These are phyloP conservation scores for Cyclopterus lumpus DNA, from an alignment of 2,797 vertebrate species.

Conservation along the genomic window DNA sequence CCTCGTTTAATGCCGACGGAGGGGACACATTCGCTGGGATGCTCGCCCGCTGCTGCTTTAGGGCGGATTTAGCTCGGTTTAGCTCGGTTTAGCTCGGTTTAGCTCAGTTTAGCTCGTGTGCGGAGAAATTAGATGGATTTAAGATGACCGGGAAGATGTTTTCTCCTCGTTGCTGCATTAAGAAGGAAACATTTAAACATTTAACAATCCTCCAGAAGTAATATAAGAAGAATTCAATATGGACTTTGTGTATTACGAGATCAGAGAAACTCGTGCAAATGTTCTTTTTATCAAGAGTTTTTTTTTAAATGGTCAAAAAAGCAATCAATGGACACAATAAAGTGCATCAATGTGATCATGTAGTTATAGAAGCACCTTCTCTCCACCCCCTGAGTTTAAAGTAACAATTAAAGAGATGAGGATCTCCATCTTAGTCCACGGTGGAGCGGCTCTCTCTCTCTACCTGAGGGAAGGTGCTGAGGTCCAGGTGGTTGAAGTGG, in stretches of 20 bases:
- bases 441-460: no score
- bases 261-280: not conserved
- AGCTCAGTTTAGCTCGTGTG: no score
- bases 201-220: not conserved
- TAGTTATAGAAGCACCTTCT: no score
- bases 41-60: no score
- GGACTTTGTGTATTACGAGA: not conserved
- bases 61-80: no score
- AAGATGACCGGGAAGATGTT: not conserved
- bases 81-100: not conserved
- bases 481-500: constrained; percentile 81
- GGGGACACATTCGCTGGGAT: constrained; percentile 23
- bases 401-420: no score
- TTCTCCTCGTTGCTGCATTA: not conserved
- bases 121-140: not conserved
- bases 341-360: no score
- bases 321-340: no score
- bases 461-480: constrained; percentile 84
- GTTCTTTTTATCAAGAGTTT: not conserved
- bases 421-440: no score
- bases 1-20: constrained; percentile 12
- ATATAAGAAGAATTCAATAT: not conserved
- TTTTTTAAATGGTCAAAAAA: no score
- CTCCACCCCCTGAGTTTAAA: no score
- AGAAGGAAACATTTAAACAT: not conserved